Evolutionary conservation across 2,113 vertebrate genomes (phyloP).

Genomic region (Dromiciops gliroides): DNA sequence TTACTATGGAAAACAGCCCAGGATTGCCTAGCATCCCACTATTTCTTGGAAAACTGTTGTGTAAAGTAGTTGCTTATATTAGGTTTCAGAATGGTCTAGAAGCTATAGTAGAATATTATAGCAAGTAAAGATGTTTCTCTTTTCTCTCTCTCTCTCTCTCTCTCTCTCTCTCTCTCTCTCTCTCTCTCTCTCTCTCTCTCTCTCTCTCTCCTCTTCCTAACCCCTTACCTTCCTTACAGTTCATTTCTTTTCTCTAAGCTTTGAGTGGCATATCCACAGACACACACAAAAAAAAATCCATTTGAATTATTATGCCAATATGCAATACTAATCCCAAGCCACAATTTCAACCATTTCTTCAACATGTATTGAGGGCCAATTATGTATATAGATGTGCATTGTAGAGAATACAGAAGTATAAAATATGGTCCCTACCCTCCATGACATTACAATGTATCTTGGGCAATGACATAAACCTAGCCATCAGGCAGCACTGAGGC

Average conservation of each 20-base stretch:
- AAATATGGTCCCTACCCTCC: not conserved
- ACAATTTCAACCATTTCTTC: not conserved
- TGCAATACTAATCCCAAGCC: not conserved
- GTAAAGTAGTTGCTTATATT: not conserved
- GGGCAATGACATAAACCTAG: not conserved
- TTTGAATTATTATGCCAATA: conserved; percentile 39
- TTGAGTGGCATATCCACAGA: conserved; percentile 50
- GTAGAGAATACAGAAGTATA: not conserved
- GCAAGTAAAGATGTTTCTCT: conserved; percentile 27
- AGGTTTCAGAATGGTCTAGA: not conserved
- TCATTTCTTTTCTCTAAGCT: conserved; percentile 55
- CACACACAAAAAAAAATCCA: too few relatives aligned
- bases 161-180: not conserved
- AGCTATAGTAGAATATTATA: conserved; percentile 17
- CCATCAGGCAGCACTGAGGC: not conserved
- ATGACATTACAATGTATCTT: not conserved
- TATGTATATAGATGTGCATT: not conserved
- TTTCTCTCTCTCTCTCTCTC: conserved; percentile 6
- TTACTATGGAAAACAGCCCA: conserved; percentile 62
- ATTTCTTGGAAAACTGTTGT: not conserved
- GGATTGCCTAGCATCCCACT: conserved; percentile 1
- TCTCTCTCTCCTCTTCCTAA: not conserved
- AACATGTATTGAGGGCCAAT: not conserved
- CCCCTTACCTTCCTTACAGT: not conserved
- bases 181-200: too few relatives aligned